Evolutionary conservation across 2,113 vertebrate genomes (phyloP).

Genomic region (Ctenomys sociabilis): DNA sequence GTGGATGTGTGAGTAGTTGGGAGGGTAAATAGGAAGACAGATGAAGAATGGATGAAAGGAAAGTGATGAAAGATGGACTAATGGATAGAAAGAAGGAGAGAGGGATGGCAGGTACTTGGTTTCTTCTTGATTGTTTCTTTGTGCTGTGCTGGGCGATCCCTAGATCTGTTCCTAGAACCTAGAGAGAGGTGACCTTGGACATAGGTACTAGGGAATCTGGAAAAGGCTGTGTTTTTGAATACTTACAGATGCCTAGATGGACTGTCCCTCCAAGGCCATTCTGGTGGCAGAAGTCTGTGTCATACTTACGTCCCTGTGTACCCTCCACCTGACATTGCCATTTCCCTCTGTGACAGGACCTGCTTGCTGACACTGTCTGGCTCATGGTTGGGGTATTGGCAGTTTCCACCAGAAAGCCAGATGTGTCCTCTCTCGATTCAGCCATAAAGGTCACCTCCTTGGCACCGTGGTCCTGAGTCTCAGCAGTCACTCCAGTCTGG

Average conservation of each 20-base stretch:
- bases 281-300: neutral
- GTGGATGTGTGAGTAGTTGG: neutral
- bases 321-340: rapidly evolving
- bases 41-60: neutral
- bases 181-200: neutral
- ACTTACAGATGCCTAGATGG: neutral
- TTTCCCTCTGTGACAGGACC: neutral
- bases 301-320: too few species aligned
- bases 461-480: neutral
- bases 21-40: neutral
- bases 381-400: neutral
- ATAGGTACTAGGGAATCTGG: neutral
- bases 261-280: neutral
- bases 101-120: neutral
- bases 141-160: neutral
- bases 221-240: neutral
- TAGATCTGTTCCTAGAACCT: neutral
- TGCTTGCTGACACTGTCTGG: neutral
- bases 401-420: neutral
- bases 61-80: neutral
- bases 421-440: neutral
- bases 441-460: neutral
- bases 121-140: neutral
- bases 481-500: neutral
- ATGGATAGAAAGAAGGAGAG: neutral